Percentiles rank a stretch among this genome's conserved stretches.
Evolutionary conservation across 1,140 invertebrate species (phyloP).

Genomic region (Rhopalosiphum padi): DNA sequence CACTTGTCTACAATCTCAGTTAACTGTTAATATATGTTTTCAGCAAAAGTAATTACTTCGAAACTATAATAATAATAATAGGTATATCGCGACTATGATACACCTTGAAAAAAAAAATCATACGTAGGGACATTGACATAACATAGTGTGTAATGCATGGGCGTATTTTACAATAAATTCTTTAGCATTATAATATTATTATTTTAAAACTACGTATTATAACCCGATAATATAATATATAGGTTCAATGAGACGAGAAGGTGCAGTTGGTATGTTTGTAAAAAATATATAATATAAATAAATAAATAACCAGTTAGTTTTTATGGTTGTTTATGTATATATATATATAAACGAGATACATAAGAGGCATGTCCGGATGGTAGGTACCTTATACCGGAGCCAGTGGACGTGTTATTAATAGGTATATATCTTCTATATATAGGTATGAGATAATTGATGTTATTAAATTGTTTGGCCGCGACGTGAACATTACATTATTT

Average conservation of each 20-base stretch:
- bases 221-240: neutral
- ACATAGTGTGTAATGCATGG: neutral
- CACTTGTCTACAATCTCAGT: neutral
- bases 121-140: constrained; percentile 1
- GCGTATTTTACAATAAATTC: constrained; percentile 29
- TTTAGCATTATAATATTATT: neutral
- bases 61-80: neutral
- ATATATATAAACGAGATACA: neutral
- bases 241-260: neutral
- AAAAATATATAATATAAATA: neutral
- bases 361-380: neutral
- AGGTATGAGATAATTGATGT: neutral
- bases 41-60: neutral
- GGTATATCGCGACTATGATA: neutral
- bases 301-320: neutral
- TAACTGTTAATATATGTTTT: neutral
- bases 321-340: neutral
- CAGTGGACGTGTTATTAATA: neutral
- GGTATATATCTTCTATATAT: neutral
- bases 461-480: neutral
- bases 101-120: neutral
- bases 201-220: neutral
- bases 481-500: neutral
- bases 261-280: neutral
- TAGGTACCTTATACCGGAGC: neutral